Conservation (phyloP, 92 coral and sea anemone genomes). For the Phenganax subtilis region DNA sequence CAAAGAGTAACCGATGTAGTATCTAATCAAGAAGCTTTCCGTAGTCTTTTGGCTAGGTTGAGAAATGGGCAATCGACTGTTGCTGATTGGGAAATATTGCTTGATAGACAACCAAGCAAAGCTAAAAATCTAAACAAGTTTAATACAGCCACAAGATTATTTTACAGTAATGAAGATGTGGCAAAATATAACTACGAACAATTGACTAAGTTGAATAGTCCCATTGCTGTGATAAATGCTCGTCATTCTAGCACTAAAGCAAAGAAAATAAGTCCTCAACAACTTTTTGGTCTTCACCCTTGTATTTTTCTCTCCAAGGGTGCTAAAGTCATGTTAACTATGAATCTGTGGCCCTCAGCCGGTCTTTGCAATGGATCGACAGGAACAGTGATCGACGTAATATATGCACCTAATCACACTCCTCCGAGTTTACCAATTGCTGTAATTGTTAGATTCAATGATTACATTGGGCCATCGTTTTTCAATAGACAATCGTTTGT, state of each 20-base stretch:
- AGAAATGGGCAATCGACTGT: slow-evolving; percentile 60
- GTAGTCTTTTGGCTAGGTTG: slow-evolving; percentile 54
- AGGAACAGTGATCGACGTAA: slow-evolving; percentile 6
- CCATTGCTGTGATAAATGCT: slow-evolving; percentile 47
- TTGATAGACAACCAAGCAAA: slow-evolving; percentile 48
- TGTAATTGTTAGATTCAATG: slow-evolving; percentile 12
- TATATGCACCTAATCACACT: slow-evolving; percentile 15
- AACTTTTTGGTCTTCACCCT: slow-evolving; percentile 14
- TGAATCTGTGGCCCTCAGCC: slow-evolving; percentile 18
- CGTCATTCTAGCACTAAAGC: slow-evolving; percentile 8
- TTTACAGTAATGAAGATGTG: slow-evolving; percentile 21
- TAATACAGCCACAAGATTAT: not conserved
- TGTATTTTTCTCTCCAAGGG: slow-evolving; percentile 1
- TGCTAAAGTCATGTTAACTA: slow-evolving; percentile 6
- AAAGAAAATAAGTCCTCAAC: slow-evolving; percentile 1
- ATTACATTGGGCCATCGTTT: slow-evolving; percentile 16
- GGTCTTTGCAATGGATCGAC: slow-evolving; percentile 18
- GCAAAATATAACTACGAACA: slow-evolving; percentile 50
- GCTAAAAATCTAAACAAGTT: slow-evolving; percentile 25
- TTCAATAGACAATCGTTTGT: slow-evolving; percentile 9
- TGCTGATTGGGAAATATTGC: slow-evolving; percentile 53
- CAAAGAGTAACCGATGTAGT: slow-evolving; percentile 58
- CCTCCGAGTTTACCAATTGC: slow-evolving; percentile 17
- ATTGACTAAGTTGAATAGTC: slow-evolving; percentile 38
- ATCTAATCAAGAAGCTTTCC: slow-evolving; percentile 36